Evolutionary conservation across 35 echinoderm and acorn worm genomes (phyloP).

Genomic region (Ophioderma brevispina): DNA sequence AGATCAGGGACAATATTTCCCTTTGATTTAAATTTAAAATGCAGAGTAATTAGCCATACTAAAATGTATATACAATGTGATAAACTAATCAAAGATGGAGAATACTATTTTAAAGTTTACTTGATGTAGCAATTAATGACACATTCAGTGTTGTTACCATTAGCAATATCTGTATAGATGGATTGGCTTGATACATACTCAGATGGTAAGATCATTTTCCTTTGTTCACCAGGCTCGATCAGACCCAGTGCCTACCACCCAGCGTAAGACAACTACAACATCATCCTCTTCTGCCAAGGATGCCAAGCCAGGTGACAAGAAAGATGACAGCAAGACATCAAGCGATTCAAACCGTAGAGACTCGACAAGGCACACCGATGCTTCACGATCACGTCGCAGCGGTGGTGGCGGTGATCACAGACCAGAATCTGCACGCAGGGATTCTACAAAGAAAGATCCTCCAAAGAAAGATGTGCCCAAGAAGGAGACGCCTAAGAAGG

Average conservation of each 20-base stretch:
- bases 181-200: too few species aligned
- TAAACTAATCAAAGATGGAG: too few species aligned
- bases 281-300: slow-evolving; percentile 17
- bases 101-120: too few species aligned
- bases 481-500: background rate
- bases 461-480: background rate
- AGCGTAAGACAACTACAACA: slow-evolving; percentile 30
- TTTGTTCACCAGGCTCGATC: slow-evolving; percentile 27
- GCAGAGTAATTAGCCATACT: too few species aligned
- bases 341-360: background rate
- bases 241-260: slow-evolving; percentile 48
- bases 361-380: background rate
- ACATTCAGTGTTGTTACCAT: too few species aligned
- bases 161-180: too few species aligned
- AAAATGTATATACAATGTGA: too few species aligned
- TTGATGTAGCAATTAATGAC: too few species aligned
- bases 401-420: background rate
- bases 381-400: background rate
- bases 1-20: too few species aligned
- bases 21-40: too few species aligned
- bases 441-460: background rate
- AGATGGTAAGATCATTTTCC: too few species aligned
- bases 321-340: slow-evolving; percentile 41
- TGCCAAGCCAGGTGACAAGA: slow-evolving; percentile 20
- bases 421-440: background rate